Evolutionary conservation across 2,888 invertebrate genomes (phyloP).

Genomic region (Oligia strigilis): DNA sequence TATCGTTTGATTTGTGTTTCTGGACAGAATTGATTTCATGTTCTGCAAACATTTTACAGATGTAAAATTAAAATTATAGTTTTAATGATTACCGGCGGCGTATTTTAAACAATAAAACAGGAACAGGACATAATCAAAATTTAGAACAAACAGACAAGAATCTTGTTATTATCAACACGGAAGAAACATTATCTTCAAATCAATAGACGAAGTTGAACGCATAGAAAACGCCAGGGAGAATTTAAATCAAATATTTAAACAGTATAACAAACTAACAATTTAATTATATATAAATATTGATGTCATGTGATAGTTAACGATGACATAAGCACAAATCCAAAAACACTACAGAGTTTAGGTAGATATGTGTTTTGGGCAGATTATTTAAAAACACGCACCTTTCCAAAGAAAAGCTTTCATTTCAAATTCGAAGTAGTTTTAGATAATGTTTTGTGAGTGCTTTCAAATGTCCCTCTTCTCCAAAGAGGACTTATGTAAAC

Average conservation of each 20-base stretch:
- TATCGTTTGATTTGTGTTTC: not conserved
- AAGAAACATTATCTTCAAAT: constrained; percentile 42
- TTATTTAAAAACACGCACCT: not conserved
- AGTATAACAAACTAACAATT: not conserved
- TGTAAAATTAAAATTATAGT: not conserved
- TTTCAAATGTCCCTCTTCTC: not conserved
- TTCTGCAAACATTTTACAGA: not conserved
- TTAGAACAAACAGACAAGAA: constrained; percentile 20
- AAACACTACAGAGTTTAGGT: not conserved
- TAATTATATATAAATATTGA: not conserved
- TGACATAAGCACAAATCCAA: not conserved
- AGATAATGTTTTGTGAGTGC: not conserved
- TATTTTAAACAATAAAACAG: constrained; percentile 36
- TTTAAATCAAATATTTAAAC: not conserved
- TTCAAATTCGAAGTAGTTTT: not conserved
- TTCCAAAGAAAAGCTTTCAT: not conserved
- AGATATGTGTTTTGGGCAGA: not conserved
- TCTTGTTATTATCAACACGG: constrained; percentile 23
- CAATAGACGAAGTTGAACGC: constrained; percentile 30
- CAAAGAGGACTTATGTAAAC: not conserved
- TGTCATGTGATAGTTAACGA: not conserved
- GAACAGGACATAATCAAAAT: constrained; percentile 42
- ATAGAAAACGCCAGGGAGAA: constrained; percentile 1
- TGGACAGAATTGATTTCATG: too few species aligned
- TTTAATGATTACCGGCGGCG: not conserved